Evolutionary conservation across 1,140 invertebrate species (phyloP).

Genomic region (Pseudomyrmex pallidus): DNA sequence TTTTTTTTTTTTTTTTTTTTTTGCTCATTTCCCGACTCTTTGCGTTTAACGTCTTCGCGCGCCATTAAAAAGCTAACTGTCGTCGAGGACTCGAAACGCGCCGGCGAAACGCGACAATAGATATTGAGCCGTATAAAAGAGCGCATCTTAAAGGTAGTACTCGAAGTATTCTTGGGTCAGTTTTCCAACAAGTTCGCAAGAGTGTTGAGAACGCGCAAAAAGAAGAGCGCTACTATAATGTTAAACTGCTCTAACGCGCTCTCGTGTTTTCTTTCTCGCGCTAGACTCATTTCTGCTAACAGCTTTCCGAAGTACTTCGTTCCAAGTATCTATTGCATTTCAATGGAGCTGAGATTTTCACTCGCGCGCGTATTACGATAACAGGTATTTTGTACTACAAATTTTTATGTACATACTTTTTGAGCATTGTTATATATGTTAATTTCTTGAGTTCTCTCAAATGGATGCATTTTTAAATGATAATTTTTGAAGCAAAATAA

Average conservation of each 20-base stretch:
- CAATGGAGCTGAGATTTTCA: background rate
- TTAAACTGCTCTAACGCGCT: conserved; percentile 56
- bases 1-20: no score
- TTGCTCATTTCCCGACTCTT: conserved; percentile 5
- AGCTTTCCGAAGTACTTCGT: conserved; percentile 17
- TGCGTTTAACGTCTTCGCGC: conserved; percentile 7
- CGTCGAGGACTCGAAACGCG: background rate
- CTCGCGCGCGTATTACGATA: background rate
- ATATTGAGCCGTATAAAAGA: conserved; percentile 1
- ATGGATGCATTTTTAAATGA: no score
- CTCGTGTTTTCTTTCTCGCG: conserved; percentile 50
- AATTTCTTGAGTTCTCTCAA: no score
- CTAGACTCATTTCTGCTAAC: conserved; percentile 29
- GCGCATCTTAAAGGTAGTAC: conserved; percentile 10
- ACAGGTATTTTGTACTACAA: no score
- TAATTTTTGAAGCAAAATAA: no score
- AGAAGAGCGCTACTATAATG: conserved; percentile 34
- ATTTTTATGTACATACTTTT: no score
- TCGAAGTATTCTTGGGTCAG: conserved; percentile 59
- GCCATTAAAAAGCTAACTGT: conserved; percentile 40
- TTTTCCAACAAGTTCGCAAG: conserved; percentile 59
- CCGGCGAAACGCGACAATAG: background rate
- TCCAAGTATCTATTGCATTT: background rate
- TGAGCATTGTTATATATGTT: no score
- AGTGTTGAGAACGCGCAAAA: conserved; percentile 59